Conservation (phyloP, 2,888 invertebrate genomes). For the Perithous albicinctus region DNA sequence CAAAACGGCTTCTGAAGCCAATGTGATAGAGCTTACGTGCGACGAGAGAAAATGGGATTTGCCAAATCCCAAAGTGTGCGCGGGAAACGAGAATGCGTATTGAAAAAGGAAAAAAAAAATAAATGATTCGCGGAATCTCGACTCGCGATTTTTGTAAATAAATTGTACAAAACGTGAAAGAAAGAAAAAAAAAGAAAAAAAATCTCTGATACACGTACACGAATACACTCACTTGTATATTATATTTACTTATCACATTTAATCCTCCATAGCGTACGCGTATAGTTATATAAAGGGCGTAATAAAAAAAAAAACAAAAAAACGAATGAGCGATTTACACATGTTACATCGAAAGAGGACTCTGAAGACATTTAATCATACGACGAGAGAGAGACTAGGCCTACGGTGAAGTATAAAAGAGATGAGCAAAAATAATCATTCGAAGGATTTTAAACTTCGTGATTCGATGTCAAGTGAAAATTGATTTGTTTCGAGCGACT, state of each 20-base stretch:
- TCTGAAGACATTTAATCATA: conserved; percentile 53
- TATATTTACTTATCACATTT: conserved; percentile 82
- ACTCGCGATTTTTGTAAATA: conserved; percentile 68
- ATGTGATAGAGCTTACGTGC: conserved; percentile 85
- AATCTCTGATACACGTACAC: conserved; percentile 68
- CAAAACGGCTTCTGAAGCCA: conserved; percentile 84
- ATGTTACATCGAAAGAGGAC: conserved; percentile 55
- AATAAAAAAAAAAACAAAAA: conserved; percentile 64
- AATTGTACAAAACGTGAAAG: conserved; percentile 63
- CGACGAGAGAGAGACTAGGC: conserved; percentile 58
- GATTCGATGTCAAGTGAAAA: conserved; percentile 32
- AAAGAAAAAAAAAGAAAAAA: too few relatives aligned
- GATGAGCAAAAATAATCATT: conserved; percentile 64
- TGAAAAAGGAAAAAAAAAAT: conserved; percentile 45
- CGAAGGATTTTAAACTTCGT: conserved; percentile 49
- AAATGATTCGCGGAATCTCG: conserved; percentile 48
- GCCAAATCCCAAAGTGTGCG: conserved; percentile 62
- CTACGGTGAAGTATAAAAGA: conserved; percentile 36
- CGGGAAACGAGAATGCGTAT: conserved; percentile 65
- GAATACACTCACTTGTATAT: conserved; percentile 78
- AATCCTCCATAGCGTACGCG: conserved; percentile 80
- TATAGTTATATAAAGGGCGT: conserved; percentile 71
- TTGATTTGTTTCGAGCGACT: conserved; percentile 21
- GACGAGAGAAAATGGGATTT: conserved; percentile 76
- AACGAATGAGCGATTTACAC: conserved; percentile 44